A percentile compares a stretch with the other conserved stretches of the same genome.
phyloP scores from a whole-genome alignment of 2,888 invertebrate species.

The Dicyrtoma fusca region DNA sequence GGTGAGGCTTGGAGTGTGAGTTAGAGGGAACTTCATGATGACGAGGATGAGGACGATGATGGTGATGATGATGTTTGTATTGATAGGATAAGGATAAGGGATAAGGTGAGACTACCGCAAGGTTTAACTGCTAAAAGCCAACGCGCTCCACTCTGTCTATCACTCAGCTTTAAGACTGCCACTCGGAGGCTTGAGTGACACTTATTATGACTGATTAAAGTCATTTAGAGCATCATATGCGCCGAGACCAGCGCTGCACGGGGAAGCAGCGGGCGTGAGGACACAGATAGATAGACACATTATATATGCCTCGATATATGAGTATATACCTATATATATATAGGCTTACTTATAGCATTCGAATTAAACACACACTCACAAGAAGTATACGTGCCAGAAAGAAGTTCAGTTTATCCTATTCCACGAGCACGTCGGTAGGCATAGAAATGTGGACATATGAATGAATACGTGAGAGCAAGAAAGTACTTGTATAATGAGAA shows the following conservation, averaged over 20 bases:
- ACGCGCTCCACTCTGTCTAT: conserved; percentile 11
- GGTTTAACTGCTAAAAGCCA: not conserved
- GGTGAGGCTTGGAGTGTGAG: too few species aligned
- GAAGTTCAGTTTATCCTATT: too few species aligned
- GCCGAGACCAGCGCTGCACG: not conserved
- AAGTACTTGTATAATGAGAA: too few species aligned
- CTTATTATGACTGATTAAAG: conserved; percentile 27
- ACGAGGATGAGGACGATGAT: conserved; percentile 7
- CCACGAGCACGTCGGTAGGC: too few species aligned
- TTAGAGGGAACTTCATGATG: too few species aligned
- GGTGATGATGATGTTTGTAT: conserved; percentile 5
- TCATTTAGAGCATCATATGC: conserved; percentile 16
- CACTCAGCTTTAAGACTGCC: conserved; percentile 18
- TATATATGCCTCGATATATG: not conserved
- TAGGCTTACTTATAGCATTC: not conserved
- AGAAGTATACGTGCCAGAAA: not conserved
- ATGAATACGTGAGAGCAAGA: too few species aligned
- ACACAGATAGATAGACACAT: not conserved
- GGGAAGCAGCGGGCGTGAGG: not conserved
- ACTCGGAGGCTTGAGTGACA: conserved; percentile 25
- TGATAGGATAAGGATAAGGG: not conserved
- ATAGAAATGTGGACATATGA: too few species aligned
- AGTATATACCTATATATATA: not conserved
- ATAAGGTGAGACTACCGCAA: conserved; percentile 24
- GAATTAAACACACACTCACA: not conserved